A percentile compares a stretch with the other conserved stretches of the same genome.
These are phyloP conservation scores for Eupithecia pulchellata DNA, from an alignment of 2,888 invertebrate genomes.

Conservation along the genomic window DNA sequence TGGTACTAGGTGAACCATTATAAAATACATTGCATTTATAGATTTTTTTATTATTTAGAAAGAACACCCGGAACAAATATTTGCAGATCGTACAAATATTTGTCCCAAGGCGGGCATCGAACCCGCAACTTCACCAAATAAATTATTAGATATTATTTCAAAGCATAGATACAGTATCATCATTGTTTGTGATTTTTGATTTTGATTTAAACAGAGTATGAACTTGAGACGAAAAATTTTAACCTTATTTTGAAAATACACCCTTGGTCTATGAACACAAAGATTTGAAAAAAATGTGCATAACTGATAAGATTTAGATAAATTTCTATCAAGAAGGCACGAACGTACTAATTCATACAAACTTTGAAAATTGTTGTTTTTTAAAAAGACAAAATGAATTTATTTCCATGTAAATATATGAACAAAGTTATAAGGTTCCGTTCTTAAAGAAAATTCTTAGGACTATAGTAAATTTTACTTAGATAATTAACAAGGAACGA, in stretches of 20 bases:
- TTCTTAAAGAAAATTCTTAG: slow-evolving; percentile 55
- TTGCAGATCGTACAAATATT: no score
- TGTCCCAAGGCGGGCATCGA: no score
- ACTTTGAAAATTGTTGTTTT: slow-evolving; percentile 30
- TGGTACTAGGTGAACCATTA: no score
- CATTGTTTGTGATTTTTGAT: no score
- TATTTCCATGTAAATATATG: slow-evolving; percentile 22
- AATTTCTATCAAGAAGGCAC: slow-evolving; percentile 56
- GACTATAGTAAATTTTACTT: slow-evolving; percentile 63
- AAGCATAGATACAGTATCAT: neutral
- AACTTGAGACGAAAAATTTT: neutral
- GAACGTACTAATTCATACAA: slow-evolving; percentile 44
- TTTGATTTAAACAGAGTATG: no score
- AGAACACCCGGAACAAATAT: no score
- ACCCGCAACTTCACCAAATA: no score
- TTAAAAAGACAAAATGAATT: slow-evolving; percentile 12
- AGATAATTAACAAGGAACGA: slow-evolving; percentile 65
- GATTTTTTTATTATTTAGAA: no score
- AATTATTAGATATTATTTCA: neutral
- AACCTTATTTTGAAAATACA: neutral
- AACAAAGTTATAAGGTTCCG: neutral
- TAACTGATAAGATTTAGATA: neutral
- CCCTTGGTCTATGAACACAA: neutral
- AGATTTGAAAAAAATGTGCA: neutral
- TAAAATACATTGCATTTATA: no score